Conservation (phyloP, 1,140 invertebrate species). For the Bombus fervidus region DNA sequence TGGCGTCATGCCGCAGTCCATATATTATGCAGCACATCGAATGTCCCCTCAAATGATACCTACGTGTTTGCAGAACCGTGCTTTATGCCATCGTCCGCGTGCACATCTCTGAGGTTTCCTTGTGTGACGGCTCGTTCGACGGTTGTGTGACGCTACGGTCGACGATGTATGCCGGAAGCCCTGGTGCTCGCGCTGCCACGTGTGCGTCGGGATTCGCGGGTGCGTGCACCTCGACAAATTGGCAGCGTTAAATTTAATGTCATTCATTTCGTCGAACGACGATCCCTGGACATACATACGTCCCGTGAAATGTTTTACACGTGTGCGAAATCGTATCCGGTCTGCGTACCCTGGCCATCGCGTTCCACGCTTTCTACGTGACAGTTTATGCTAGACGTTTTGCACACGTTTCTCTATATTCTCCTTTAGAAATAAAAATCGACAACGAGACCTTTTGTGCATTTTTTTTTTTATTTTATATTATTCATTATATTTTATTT, state of each 20-base stretch:
- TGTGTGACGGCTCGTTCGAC: slow-evolving; percentile 23
- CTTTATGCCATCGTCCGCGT: slow-evolving; percentile 54
- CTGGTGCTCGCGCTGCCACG: not conserved
- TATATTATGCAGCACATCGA: slow-evolving; percentile 78
- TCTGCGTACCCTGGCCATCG: not conserved
- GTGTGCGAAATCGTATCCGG: slow-evolving; percentile 2
- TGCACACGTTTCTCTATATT: not conserved
- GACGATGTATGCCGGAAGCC: slow-evolving; percentile 50
- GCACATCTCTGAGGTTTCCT: slow-evolving; percentile 33
- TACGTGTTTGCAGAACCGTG: slow-evolving; percentile 72
- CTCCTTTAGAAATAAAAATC: not conserved
- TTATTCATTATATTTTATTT: too few species aligned
- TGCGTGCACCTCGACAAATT: slow-evolving; percentile 75
- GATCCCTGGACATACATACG: not conserved
- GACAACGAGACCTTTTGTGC: too few species aligned
- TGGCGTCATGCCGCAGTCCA: slow-evolving; percentile 74
- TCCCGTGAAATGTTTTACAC: slow-evolving; percentile 27
- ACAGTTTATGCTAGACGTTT: not conserved
- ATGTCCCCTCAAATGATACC: slow-evolving; percentile 76
- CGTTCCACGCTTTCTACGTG: too few species aligned
- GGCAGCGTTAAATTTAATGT: slow-evolving; percentile 77
- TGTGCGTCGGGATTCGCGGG: slow-evolving; percentile 21
- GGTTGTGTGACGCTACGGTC: not conserved
- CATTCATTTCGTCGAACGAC: slow-evolving; percentile 69
- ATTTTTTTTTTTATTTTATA: too few species aligned